Evolutionary conservation across 2,888 invertebrate genomes (phyloP).

Genomic region (Caenorhabditis afra): DNA sequence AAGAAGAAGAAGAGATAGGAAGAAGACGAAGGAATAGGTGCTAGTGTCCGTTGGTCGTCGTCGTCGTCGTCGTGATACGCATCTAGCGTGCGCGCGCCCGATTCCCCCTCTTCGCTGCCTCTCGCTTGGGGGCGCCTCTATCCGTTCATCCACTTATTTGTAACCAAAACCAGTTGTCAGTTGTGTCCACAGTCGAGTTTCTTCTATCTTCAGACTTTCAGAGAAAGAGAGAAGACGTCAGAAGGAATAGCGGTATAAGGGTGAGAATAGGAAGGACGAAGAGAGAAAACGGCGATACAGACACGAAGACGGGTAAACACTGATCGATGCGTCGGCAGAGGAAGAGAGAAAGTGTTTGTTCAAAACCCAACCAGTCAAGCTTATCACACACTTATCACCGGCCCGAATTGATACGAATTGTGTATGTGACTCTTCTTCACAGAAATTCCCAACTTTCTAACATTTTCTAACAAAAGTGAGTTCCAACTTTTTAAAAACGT

Average conservation of each 20-base stretch:
- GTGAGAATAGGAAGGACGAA: conserved; percentile 3
- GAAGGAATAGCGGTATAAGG: neutral
- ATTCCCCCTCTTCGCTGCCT: conserved; percentile 19
- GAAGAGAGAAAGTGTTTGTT: conserved; percentile 29
- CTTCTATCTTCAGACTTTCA: conserved; percentile 3
- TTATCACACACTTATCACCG: conserved; percentile 38
- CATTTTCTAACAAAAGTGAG: too few species aligned
- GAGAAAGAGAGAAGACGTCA: conserved; percentile 2
- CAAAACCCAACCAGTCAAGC: conserved; percentile 51
- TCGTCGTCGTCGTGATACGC: conserved; percentile 34
- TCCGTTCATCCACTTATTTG: conserved; percentile 49
- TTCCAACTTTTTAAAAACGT: conserved; percentile 16
- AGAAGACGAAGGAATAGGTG: conserved; percentile 5
- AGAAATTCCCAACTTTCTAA: too few species aligned
- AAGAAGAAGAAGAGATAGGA: conserved; percentile 13
- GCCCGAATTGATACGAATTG: conserved; percentile 2
- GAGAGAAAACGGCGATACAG: conserved; percentile 9
- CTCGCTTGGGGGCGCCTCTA: conserved; percentile 10
- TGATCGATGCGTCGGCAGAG: conserved; percentile 17
- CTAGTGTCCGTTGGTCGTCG: conserved; percentile 31
- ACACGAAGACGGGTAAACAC: conserved; percentile 12
- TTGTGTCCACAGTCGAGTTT: conserved; percentile 21
- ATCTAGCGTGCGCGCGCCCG: conserved; percentile 26
- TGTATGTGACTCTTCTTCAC: conserved; percentile 1
- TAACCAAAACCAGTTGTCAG: conserved; percentile 47